Conservation (phyloP, 2,888 invertebrate genomes). For the Drosophila nr. perissopoda region DNA sequence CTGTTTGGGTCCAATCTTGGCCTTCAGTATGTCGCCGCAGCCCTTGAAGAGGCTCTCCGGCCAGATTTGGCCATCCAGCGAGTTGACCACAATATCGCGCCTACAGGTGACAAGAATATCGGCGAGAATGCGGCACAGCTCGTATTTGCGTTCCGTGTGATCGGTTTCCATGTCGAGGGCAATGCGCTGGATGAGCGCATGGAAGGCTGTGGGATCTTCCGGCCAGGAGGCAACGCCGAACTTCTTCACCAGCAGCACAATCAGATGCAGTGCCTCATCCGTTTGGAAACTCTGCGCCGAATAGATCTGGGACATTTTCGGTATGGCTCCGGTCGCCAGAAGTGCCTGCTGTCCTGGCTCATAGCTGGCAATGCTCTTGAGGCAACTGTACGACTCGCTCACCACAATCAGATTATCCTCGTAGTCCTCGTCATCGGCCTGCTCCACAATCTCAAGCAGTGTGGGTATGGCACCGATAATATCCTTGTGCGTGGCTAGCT, state of each 20-base stretch:
- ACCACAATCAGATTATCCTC: slow-evolving; percentile 95
- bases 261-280: slow-evolving; percentile 93
- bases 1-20: slow-evolving; percentile 94
- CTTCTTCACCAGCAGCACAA: slow-evolving; percentile 90
- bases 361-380: slow-evolving; percentile 92
- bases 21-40: slow-evolving; percentile 92
- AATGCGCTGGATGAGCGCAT: slow-evolving; percentile 92
- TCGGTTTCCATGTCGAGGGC: slow-evolving; percentile 95
- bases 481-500: slow-evolving; percentile 92
- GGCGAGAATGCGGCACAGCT: slow-evolving; percentile 92
- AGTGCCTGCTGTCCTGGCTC: slow-evolving; percentile 92
- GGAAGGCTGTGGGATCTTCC: slow-evolving; percentile 91
- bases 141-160: slow-evolving; percentile 95
- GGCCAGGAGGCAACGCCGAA: slow-evolving; percentile 92
- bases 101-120: slow-evolving; percentile 91
- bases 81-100: slow-evolving; percentile 88
- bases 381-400: slow-evolving; percentile 93
- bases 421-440: slow-evolving; percentile 93
- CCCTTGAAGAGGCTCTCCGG: slow-evolving; percentile 92
- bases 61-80: slow-evolving; percentile 91
- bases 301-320: slow-evolving; percentile 94
- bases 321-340: slow-evolving; percentile 91
- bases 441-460: slow-evolving; percentile 92
- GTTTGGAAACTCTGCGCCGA: slow-evolving; percentile 95
- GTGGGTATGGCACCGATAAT: slow-evolving; percentile 93